A percentile compares a stretch with the other conserved stretches of the same genome.
These are phyloP conservation scores for Copsychus sechellarum DNA, from an alignment of 2,113 vertebrate genomes.

Conservation along the genomic window DNA sequence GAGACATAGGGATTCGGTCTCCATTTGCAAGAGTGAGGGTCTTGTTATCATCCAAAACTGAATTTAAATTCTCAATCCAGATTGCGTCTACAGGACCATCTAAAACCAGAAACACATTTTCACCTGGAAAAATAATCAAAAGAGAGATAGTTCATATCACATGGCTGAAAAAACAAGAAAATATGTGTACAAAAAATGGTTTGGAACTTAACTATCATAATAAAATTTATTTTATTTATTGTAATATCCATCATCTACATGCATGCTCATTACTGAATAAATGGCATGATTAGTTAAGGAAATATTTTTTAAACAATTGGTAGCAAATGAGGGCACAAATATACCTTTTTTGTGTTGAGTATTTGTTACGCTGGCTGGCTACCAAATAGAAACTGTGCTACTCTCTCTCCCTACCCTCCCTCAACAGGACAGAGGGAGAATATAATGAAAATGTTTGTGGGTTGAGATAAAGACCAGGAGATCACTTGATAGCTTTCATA, in stretches of 20 bases:
- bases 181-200: background rate
- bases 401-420: background rate
- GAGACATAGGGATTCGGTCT: slow-evolving; percentile 80
- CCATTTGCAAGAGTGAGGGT: slow-evolving; percentile 80
- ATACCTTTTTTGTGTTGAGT: background rate
- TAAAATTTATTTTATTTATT: background rate
- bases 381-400: fast-evolving
- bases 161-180: background rate
- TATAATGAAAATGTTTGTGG: background rate
- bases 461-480: background rate
- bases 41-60: slow-evolving; percentile 82
- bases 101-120: slow-evolving; percentile 79
- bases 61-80: slow-evolving; percentile 84
- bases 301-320: background rate
- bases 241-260: background rate
- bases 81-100: slow-evolving; percentile 82
- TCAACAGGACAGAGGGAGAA: background rate
- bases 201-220: background rate
- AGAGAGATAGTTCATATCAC: background rate
- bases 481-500: background rate
- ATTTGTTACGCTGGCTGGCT: background rate
- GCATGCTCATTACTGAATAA: background rate
- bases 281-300: background rate
- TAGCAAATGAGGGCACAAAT: background rate
- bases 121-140: slow-evolving; percentile 62